Evolutionary conservation across 1,140 invertebrate genomes (phyloP), one percentile per base, ranked within the genome.

Genomic region (Drosophila arizonae): DNA sequence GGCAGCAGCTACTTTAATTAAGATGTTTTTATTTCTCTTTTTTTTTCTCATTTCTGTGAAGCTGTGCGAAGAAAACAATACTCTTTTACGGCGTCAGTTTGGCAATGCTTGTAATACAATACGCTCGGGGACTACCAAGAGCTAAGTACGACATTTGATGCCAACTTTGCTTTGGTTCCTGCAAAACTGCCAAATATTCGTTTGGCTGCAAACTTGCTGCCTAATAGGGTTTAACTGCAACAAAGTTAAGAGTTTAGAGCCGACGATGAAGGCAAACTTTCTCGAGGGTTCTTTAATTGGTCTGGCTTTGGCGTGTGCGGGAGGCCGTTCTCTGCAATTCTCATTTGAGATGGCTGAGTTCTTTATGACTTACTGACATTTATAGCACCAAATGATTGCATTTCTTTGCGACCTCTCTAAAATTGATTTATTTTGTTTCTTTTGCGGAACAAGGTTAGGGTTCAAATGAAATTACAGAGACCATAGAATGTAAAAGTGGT

Each of bases 181-280:
- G 11, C 56, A 45, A 39, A 39, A 54, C 48, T 43, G 56, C n/a
- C 48, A 30, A 46, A 30, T 39, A 56, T 46, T 57, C 36, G 43
- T 65, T 69, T 76, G 43, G 41, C 24, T 46, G 21, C 51, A 55
- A 77, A 78, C 50, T 82, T 77, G 48, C 17, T 17, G 50, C 41
- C 66, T 77, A 71, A 79, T 79, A 67, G 66, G 70, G 63, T 50
- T 52, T 77, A 56, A 67, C 73, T 74, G 67, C 41, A 63, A 67
- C 8, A 68, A 80, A 86, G 78, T 86, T 86, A 66, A 72, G 61
- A 64, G 61, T 61, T 74, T 56, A 65, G 56, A 71, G 70, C 69
- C 63, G 73, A 64, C 76, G 65, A 71, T 61, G 63, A 54, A 26
- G 52, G n/a, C 15, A 26, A 52, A 57, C 52, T 65, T 65, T 24